Evolutionary conservation across 2,113 vertebrate genomes (phyloP).

Genomic region (Corythaixoides concolor): DNA sequence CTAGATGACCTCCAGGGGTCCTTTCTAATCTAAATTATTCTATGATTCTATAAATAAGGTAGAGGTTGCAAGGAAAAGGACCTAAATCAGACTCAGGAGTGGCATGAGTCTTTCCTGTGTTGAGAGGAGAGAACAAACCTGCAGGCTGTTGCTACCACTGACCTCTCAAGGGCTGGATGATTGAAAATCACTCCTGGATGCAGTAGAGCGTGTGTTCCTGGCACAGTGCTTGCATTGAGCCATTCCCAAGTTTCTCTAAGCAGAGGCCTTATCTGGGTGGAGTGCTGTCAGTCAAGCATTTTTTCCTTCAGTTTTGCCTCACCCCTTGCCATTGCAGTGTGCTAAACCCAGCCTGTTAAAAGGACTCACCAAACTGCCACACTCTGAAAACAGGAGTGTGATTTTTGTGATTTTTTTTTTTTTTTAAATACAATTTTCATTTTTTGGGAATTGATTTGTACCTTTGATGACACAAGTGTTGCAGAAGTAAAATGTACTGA

Average conservation of each 20-base stretch:
- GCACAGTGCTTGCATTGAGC: neutral
- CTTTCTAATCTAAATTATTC: conserved; percentile 47
- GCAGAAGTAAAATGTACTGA: neutral
- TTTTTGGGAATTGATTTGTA: neutral
- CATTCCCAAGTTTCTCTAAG: conserved; percentile 36
- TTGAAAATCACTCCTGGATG: conserved; percentile 21
- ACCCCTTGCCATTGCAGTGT: neutral
- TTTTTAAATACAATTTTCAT: neutral
- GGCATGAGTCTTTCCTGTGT: conserved; percentile 39
- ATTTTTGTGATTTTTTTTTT: neutral
- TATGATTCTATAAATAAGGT: conserved; percentile 48
- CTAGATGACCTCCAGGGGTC: conserved; percentile 18
- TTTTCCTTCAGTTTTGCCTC: conserved; percentile 44
- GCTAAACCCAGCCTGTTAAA: neutral
- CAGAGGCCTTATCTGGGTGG: conserved; percentile 55
- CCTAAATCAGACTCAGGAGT: conserved; percentile 50
- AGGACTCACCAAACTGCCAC: neutral
- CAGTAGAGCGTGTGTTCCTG: conserved; percentile 32
- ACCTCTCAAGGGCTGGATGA: conserved; percentile 39
- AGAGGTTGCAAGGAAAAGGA: conserved; percentile 6
- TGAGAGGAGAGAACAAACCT: conserved; percentile 19
- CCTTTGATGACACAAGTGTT: neutral
- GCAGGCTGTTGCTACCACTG: neutral
- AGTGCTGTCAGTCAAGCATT: conserved; percentile 44
- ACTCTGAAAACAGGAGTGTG: neutral